Conservation (phyloP, 1,140 invertebrate genomes). For the Bombus vancouverensis region DNA sequence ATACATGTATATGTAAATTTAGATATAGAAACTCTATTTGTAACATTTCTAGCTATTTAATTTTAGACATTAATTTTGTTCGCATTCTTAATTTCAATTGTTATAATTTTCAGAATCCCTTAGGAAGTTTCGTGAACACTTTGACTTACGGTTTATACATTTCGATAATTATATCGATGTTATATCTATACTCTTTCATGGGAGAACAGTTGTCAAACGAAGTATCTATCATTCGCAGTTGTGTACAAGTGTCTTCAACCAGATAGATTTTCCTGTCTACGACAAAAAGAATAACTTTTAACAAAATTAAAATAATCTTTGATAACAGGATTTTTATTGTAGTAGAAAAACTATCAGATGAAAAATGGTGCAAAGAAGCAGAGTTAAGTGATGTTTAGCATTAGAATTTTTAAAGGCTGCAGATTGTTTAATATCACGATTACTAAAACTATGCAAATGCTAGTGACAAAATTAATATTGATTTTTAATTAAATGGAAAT, state of each 20-base stretch:
- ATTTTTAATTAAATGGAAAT: too few relatives aligned
- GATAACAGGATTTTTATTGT: background rate
- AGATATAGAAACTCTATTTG: too few relatives aligned
- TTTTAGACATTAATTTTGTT: too few relatives aligned
- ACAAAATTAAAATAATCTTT: background rate
- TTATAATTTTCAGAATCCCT: background rate
- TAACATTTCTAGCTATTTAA: too few relatives aligned
- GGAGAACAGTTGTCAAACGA: constrained; percentile 51
- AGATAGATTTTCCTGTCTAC: background rate
- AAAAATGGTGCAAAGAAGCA: too few relatives aligned
- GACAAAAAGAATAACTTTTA: background rate
- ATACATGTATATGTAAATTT: too few relatives aligned
- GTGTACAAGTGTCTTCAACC: background rate
- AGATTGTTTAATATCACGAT: too few relatives aligned
- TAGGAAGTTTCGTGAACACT: background rate
- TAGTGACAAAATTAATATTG: too few relatives aligned
- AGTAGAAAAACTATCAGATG: background rate
- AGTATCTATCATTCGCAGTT: background rate
- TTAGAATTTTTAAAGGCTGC: too few relatives aligned
- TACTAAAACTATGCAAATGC: too few relatives aligned
- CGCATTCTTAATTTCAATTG: background rate
- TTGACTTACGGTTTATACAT: background rate
- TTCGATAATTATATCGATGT: background rate
- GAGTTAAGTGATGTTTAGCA: too few relatives aligned
- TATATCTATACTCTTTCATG: constrained; percentile 50